Evolutionary conservation across 2,888 invertebrate species (phyloP).

Genomic region (Machimus atricapillus): DNA sequence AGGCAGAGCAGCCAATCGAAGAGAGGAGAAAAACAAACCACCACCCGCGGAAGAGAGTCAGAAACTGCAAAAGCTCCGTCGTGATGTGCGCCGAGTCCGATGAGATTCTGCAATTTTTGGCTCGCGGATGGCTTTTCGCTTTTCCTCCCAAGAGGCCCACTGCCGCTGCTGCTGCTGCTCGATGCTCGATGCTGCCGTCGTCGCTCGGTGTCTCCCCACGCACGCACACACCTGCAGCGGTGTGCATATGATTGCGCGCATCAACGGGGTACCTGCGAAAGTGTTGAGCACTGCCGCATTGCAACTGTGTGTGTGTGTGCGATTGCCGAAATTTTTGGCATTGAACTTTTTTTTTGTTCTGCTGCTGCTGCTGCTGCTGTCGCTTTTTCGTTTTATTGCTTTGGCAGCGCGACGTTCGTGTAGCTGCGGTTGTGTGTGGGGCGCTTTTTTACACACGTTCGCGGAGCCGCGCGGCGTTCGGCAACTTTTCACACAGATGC

Average conservation of each 20-base stretch:
- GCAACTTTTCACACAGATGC: constrained; percentile 15
- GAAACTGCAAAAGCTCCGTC: not conserved
- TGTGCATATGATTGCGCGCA: constrained; percentile 7
- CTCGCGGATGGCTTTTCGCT: constrained; percentile 6
- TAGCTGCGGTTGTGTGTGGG: not conserved
- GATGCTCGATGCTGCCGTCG: not conserved
- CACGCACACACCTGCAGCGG: not conserved
- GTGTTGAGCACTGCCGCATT: not conserved
- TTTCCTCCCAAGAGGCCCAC: constrained; percentile 15
- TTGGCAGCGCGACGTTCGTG: not conserved
- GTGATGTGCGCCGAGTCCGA: not conserved
- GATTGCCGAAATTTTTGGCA: constrained; percentile 47
- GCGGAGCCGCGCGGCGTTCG: not conserved
- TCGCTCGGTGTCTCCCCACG: not conserved
- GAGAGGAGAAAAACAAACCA: not conserved
- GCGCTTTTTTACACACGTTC: not conserved
- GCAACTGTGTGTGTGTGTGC: not conserved
- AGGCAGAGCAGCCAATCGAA: not conserved
- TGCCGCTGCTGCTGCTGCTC: not conserved
- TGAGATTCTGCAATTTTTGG: not conserved
- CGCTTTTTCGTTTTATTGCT: constrained; percentile 8
- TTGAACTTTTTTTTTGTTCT: constrained; percentile 42
- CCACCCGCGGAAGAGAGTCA: not conserved
- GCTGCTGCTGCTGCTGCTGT: not conserved
- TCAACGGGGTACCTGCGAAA: constrained; percentile 17